Evolutionary conservation across 2,888 invertebrate species (phyloP).

Genomic region (Cheiracanthium punctorium): DNA sequence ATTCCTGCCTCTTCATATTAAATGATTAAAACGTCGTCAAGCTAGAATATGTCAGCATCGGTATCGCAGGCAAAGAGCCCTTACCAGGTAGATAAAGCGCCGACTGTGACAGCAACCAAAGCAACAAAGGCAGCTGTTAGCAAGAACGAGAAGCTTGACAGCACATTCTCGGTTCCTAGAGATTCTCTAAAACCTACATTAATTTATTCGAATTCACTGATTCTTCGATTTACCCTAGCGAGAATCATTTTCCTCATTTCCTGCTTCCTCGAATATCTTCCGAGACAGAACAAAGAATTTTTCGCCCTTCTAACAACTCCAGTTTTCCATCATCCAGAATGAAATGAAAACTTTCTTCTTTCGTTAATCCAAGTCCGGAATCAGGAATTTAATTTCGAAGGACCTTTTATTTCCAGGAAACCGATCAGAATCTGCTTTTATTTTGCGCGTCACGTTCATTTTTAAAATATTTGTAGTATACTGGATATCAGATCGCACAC

Average conservation of each 20-base stretch:
- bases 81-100: constrained; percentile 29
- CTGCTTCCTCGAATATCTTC: background rate
- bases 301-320: background rate
- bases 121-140: constrained; percentile 20
- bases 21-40: constrained; percentile 28
- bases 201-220: constrained; percentile 57
- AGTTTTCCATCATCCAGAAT: background rate
- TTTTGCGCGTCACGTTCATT: background rate
- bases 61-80: background rate
- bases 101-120: constrained; percentile 26
- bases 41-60: background rate
- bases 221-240: constrained; percentile 55
- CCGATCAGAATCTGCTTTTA: constrained; percentile 23
- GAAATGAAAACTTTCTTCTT: constrained; percentile 13
- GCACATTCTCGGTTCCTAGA: constrained; percentile 34
- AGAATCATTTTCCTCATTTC: constrained; percentile 24
- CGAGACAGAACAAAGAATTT: constrained; percentile 41
- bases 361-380: constrained; percentile 38
- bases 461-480: background rate
- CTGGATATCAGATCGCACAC: no score
- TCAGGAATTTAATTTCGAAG: constrained; percentile 49
- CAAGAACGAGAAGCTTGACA: constrained; percentile 33
- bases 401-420: constrained; percentile 36
- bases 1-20: constrained; percentile 11
- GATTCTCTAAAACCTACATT: constrained; percentile 53